Evolutionary conservation across 2,888 invertebrate species (phyloP).

Genomic region (Cacoxenus indagator): DNA sequence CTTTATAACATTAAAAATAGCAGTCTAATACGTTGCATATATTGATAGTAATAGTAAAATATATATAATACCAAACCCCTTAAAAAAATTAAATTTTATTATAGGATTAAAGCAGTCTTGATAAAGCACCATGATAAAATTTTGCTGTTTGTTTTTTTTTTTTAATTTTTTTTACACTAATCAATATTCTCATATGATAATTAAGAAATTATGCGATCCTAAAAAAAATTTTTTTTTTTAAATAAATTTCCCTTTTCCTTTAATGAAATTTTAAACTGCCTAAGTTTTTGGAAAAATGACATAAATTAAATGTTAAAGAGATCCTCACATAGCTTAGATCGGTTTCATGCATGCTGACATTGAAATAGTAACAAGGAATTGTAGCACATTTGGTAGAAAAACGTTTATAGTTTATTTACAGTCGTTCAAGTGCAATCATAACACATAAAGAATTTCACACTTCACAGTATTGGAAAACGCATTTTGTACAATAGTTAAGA

Average conservation of each 20-base stretch:
- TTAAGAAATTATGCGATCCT: too few species aligned
- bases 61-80: too few species aligned
- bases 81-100: too few species aligned
- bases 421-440: background rate
- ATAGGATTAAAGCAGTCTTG: too few species aligned
- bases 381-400: background rate
- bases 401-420: background rate
- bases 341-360: background rate
- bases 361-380: background rate
- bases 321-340: background rate
- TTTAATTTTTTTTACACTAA: too few species aligned
- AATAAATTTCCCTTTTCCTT: background rate
- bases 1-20: too few species aligned
- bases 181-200: too few species aligned
- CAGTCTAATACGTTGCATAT: too few species aligned
- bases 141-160: too few species aligned
- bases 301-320: background rate
- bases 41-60: too few species aligned
- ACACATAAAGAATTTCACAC: background rate
- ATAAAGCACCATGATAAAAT: too few species aligned
- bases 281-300: background rate
- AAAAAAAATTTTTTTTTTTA: too few species aligned
- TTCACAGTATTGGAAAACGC: background rate
- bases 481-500: conserved; percentile 6
- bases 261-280: background rate